Conservation (phyloP, 2,888 invertebrate genomes). For the Dolichopus griseipennis region DNA sequence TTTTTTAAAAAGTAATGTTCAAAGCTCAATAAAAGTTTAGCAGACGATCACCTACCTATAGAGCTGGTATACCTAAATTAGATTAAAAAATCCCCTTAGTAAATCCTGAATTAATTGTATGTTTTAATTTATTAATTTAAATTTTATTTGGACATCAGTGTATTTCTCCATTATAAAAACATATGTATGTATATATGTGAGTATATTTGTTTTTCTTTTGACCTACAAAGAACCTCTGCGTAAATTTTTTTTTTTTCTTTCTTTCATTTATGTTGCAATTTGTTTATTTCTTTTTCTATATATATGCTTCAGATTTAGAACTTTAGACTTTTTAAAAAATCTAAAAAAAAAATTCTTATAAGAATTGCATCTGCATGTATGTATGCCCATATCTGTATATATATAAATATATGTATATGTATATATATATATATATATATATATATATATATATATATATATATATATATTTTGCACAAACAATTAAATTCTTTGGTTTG, state of each 20-base stretch:
- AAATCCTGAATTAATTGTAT: too few species aligned
- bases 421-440: neutral
- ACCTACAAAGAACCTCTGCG: conserved; percentile 4
- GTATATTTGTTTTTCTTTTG: neutral
- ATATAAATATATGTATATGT: neutral
- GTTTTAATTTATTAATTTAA: too few species aligned
- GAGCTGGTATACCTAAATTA: too few species aligned
- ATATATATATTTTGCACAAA: neutral
- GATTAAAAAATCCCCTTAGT: too few species aligned
- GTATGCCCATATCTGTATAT: neutral
- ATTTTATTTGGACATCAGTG: too few species aligned
- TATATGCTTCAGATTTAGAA: neutral
- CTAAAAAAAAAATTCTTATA: neutral
- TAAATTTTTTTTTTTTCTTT: neutral
- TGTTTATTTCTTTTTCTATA: neutral
- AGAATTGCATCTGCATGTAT: neutral
- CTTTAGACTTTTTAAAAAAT: neutral
- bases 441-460: neutral
- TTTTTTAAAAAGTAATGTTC: too few species aligned
- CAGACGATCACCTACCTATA: too few species aligned
- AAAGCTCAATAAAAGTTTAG: too few species aligned
- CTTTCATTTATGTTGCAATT: neutral
- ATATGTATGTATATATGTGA: too few species aligned
- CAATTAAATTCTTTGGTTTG: neutral
- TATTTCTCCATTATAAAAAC: too few species aligned